phyloP scores from a whole-genome alignment of 2,888 invertebrate genomes.

The Acronicta alni region DNA sequence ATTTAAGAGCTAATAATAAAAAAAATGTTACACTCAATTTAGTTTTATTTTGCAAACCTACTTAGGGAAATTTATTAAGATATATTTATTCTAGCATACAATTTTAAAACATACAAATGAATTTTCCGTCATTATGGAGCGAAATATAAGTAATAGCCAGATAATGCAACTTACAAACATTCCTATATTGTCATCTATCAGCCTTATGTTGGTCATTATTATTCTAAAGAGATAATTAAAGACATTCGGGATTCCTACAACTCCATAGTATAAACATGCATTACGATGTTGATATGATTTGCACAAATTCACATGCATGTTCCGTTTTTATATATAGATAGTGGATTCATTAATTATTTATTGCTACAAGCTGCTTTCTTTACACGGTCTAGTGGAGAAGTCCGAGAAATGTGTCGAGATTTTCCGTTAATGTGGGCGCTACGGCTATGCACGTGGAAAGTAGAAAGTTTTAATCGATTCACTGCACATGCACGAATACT shows the following conservation, averaged over 20 bases:
- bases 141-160: too few species aligned
- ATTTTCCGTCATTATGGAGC: too few species aligned
- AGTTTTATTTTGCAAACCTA: constrained; percentile 68
- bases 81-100: too few species aligned
- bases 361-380: constrained; percentile 80
- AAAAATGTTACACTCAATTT: constrained; percentile 74
- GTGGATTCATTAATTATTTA: constrained; percentile 73
- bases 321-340: constrained; percentile 52
- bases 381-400: constrained; percentile 83
- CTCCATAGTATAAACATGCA: not conserved
- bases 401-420: constrained; percentile 84
- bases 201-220: not conserved
- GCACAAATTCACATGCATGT: constrained; percentile 36
- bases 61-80: not conserved
- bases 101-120: too few species aligned
- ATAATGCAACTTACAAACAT: not conserved
- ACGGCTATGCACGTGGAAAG: constrained; percentile 82
- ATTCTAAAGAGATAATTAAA: too few species aligned
- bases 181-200: not conserved
- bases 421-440: constrained; percentile 84
- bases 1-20: constrained; percentile 79
- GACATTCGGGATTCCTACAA: not conserved
- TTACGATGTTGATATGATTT: constrained; percentile 16
- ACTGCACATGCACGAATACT: constrained; percentile 86
- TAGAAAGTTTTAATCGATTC: constrained; percentile 87